Base-by-base conservation (phyloP, 2,797 vertebrate genomes). In the Eospalax fontanierii region DNA sequence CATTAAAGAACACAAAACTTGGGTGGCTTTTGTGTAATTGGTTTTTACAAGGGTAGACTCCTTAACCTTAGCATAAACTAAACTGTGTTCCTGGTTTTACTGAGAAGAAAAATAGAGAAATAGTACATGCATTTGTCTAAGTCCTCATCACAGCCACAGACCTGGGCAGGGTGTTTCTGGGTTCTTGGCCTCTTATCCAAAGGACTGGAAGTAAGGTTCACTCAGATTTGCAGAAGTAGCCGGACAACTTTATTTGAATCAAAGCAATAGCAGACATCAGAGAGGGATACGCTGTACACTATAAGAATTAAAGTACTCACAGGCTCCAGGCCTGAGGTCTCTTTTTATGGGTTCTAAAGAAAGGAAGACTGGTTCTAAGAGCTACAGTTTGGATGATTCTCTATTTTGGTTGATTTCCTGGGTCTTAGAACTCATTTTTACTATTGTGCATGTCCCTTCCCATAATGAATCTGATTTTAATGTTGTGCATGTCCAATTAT, bases 1-100 rank as follows among this genome's bases (percentile, higher is more conserved):
- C n/a, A 84, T 71, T 93, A 80, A 90, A 89, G 22, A 86, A 40
- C 46, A 19, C 59, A 89, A 35, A 66, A 85, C 50, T 10, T 54
- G 10, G 26, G n/a, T 90, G 33, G 35, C 12, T 66, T 46, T n/a
- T 87, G 63, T 68, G 71, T 66, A 89, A 35, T 46, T 78, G 43
- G 71, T n/a, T 78, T 68, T 88, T 88, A 40, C n/a, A 87, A 75
- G n/a, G 11, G 35, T 76, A 7, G 85, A 68, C 15, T 85, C 5
- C 35, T 81, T 93, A 76, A 46, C 4, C 7, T 68, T 68, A 81
- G 38, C 40, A 9, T 38, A 85, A 90, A 75, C 54, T 40, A 22
- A 81, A 57, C 21, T 89, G 59, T 50, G 22, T 68, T 26, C 18
- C 16, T 11, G 2, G 33, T 80, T 92, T 95, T 63, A 40, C 22